phyloP scores from a whole-genome alignment of 53 echinoderm and acorn worm genomes.

The Patiria pectinifera region DNA sequence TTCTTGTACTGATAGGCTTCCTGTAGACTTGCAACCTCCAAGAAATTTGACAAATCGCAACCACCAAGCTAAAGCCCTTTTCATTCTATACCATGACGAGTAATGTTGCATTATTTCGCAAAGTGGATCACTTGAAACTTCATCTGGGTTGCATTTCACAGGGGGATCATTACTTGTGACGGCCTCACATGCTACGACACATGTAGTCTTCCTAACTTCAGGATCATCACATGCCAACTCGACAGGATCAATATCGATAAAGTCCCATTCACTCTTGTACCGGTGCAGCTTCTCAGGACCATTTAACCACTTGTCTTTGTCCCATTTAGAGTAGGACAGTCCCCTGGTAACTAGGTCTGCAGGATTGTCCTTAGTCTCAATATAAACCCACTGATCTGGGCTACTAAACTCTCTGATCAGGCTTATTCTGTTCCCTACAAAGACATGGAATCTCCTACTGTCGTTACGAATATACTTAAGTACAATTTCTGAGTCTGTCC shows the following conservation, averaged over 20 bases:
- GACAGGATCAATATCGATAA: background rate
- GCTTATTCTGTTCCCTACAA: no score
- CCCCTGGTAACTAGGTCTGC: constrained; percentile 2
- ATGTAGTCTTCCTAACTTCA: constrained; percentile 8
- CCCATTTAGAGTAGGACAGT: no score
- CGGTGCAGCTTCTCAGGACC: no score
- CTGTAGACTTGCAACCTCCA: background rate
- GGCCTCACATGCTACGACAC: background rate
- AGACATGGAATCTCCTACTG: no score
- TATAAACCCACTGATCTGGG: constrained; percentile 50
- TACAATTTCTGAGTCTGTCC: no score
- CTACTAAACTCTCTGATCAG: constrained; percentile 7
- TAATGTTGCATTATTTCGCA: constrained; percentile 46
- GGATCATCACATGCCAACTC: constrained; percentile 21
- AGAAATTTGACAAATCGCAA: background rate
- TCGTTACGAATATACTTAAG: no score
- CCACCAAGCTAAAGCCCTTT: constrained; percentile 35
- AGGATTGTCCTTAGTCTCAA: constrained; percentile 37
- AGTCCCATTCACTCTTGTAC: background rate
- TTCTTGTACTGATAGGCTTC: background rate
- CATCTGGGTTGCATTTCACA: background rate
- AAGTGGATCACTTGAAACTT: constrained; percentile 5
- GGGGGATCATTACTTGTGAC: background rate
- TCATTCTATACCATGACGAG: constrained; percentile 61
- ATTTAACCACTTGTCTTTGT: no score